Conservation (phyloP, 1,140 invertebrate species). For the Brachionus plicatilis region DNA sequence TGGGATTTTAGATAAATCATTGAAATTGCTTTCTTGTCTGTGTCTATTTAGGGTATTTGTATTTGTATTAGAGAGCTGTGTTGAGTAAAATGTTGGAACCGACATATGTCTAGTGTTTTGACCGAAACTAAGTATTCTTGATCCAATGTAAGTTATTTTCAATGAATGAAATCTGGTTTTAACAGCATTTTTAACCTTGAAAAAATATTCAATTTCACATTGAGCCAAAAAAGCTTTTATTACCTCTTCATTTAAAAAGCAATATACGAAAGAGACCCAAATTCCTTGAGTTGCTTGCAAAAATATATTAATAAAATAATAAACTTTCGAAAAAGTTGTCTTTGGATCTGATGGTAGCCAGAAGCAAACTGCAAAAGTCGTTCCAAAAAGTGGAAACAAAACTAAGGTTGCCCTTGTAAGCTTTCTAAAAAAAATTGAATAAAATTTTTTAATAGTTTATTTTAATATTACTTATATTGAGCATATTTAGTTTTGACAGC, state of each 20-base stretch:
- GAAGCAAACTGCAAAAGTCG: conserved; percentile 60
- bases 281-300: conserved; percentile 54
- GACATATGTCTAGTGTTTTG: neutral
- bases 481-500: conserved; percentile 38
- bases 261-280: conserved; percentile 59
- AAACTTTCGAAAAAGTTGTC: neutral
- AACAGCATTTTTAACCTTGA: conserved; percentile 9
- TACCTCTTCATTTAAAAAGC: conserved; percentile 59
- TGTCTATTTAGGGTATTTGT: neutral
- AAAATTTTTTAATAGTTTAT: neutral
- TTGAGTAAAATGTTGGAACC: conserved; percentile 32
- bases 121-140: neutral
- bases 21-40: neutral
- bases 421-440: conserved; percentile 51
- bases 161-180: conserved; percentile 10
- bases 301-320: conserved; percentile 33
- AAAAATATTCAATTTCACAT: conserved; percentile 16
- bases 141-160: conserved; percentile 28
- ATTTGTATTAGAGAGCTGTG: conserved; percentile 24
- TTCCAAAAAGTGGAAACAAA: conserved; percentile 60
- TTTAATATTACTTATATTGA: conserved; percentile 7
- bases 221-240: too few species aligned
- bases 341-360: conserved; percentile 42
- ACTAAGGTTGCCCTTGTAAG: conserved; percentile 60
- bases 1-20: neutral